Percentiles rank a stretch among this genome's conserved stretches.
These are phyloP conservation scores for Leptestheria dahalacensis DNA, from an alignment of 1,140 invertebrate genomes.

Conservation along the genomic window DNA sequence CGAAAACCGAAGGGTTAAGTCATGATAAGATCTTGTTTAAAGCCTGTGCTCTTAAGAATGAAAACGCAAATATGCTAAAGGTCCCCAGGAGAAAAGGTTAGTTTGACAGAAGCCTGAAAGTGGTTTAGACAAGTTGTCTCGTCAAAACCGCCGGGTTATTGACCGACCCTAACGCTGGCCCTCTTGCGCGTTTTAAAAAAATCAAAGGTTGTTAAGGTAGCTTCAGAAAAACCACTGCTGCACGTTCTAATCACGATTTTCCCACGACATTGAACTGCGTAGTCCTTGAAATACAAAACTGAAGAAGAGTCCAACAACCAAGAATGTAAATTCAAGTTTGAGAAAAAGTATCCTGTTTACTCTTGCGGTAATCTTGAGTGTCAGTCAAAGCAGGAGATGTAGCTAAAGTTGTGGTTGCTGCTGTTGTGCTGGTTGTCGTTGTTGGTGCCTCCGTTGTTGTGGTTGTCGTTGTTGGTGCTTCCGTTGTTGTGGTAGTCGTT, in stretches of 20 bases:
- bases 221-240: not conserved
- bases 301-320: not conserved
- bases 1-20: too few species aligned
- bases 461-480: not conserved
- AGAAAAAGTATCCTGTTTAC: not conserved
- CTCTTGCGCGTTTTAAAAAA: not conserved
- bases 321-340: not conserved
- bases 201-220: not conserved
- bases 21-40: too few species aligned
- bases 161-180: too few species aligned
- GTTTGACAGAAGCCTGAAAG: too few species aligned
- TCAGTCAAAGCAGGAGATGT: not conserved
- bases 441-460: not conserved
- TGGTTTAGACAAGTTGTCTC: too few species aligned
- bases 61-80: too few species aligned
- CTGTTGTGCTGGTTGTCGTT: not conserved
- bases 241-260: conserved; percentile 4
- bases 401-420: not conserved
- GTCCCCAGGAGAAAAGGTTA: too few species aligned
- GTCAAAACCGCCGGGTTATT: too few species aligned
- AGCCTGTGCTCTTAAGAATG: too few species aligned
- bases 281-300: not conserved
- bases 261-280: conserved; percentile 7
- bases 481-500: not conserved
- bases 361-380: conserved; percentile 1